These are phyloP conservation scores for Budorcas taxicolor DNA, from an alignment of 2,113 vertebrate species.

Conservation along the genomic window DNA sequence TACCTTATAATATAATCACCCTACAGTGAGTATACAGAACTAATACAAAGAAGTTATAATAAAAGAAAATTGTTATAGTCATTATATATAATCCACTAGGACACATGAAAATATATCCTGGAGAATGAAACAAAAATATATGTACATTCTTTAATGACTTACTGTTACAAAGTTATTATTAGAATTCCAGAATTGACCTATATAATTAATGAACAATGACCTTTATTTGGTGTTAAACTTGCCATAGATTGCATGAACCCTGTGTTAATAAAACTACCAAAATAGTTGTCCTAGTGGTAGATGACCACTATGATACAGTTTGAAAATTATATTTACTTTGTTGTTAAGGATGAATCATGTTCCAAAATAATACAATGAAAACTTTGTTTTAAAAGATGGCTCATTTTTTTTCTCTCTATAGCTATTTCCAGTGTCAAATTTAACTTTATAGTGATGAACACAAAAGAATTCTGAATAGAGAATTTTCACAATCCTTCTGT, in stretches of 20 bases:
- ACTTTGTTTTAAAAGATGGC: neutral
- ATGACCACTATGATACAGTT: neutral
- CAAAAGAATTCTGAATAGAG: neutral
- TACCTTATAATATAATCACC: conserved; percentile 19
- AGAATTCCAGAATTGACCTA: conserved; percentile 4
- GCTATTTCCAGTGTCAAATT: neutral
- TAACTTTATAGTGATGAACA: neutral
- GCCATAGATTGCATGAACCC: neutral
- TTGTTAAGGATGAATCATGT: neutral
- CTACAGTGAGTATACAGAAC: neutral
- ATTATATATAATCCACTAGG: neutral
- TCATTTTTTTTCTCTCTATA: neutral
- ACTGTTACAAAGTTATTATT: conserved; percentile 19
- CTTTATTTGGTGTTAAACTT: neutral
- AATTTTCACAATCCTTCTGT: neutral
- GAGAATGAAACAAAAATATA: neutral
- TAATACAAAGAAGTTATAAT: neutral
- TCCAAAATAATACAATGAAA: neutral
- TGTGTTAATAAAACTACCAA: conserved; percentile 1
- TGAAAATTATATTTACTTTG: conserved; percentile 20
- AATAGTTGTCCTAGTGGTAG: neutral
- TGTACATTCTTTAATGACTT: neutral
- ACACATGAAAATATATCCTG: neutral
- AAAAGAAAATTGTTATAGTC: conserved; percentile 17
- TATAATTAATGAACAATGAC: conserved; percentile 9